Base-by-base conservation (phyloP, 1,140 invertebrate genomes). In the Ectropis grisescens region DNA sequence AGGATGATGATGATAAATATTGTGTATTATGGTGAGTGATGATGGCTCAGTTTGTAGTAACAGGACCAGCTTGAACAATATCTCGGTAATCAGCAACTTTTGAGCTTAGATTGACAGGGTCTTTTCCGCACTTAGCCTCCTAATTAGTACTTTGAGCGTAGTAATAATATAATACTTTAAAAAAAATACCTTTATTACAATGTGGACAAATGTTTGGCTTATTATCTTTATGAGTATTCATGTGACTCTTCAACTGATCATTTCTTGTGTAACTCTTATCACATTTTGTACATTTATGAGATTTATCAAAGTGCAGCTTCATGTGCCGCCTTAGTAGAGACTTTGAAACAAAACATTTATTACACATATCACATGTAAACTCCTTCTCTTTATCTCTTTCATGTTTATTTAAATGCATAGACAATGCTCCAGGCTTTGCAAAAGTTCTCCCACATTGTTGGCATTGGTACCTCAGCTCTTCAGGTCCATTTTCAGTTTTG, bases 151-250 rank as follows among this genome's bases (percentile, higher is more conserved):
- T n/a, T n/a, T n/a, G n/a, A n/a, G n/a, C n/a, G n/a, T n/a, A n/a
- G n/a, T n/a, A n/a, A n/a, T n/a, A n/a, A n/a, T n/a, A n/a, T n/a
- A n/a, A n/a, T n/a, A n/a, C n/a, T n/a, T n/a, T n/a, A n/a, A n/a
- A n/a, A n/a, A n/a, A n/a, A n/a, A 23, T 62, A 87, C 85, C 83
- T 84, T 86, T 86, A 28, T 65, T 65, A 57, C 86, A 87, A 46
- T 84, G 82, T 15, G 78, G 65, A 58, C 87, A 89, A n/a, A 82
- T 59, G 58, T 88, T 82, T 7, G 83, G 83, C 52, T 86, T 88
- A 11, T 83, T 60, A 10, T 83, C 84, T 23, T 81, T 79, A 59
- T 88, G 86, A 32, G 79, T 82, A 41, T 84, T 83, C 53, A 85
- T 70, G 56, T 88, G 87, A 28, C 84, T 75, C 11, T 62, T 71